These are phyloP conservation scores for Trissolcus basalis DNA, from an alignment of 1,140 invertebrate genomes.

Conservation along the genomic window DNA sequence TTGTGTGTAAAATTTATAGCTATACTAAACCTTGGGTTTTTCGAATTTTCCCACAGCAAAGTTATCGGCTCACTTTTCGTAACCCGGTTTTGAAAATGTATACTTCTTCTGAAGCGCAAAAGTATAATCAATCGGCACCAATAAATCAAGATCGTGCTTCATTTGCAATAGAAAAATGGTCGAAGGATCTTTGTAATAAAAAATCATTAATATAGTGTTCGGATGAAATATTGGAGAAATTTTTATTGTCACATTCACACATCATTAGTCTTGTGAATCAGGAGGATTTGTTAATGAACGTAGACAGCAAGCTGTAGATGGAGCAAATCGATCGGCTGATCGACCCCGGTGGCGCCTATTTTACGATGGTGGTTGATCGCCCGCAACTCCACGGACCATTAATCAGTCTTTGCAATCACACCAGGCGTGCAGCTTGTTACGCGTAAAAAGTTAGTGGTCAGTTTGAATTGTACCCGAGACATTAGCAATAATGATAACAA, in stretches of 20 bases:
- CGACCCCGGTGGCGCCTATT: slow-evolving; percentile 28
- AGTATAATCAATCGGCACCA: too few species aligned
- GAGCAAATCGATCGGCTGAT: slow-evolving; percentile 23
- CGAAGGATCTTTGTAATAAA: too few species aligned
- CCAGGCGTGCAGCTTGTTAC: slow-evolving; percentile 10
- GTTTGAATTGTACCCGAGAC: slow-evolving; percentile 21
- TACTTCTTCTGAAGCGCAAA: too few species aligned
- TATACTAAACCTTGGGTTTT: neutral
- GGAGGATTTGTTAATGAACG: slow-evolving; percentile 11
- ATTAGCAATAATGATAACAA: slow-evolving; percentile 46
- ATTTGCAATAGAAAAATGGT: too few species aligned
- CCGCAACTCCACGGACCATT: slow-evolving; percentile 27
- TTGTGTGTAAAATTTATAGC: too few species aligned
- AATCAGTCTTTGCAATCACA: slow-evolving; percentile 33
- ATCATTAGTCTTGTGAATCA: neutral
- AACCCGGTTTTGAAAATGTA: neutral
- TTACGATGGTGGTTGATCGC: slow-evolving; percentile 26
- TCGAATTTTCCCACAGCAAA: neutral
- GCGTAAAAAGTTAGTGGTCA: slow-evolving; percentile 25
- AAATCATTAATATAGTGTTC: too few species aligned
- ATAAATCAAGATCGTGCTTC: too few species aligned
- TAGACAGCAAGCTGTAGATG: slow-evolving; percentile 6
- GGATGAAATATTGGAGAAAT: too few species aligned
- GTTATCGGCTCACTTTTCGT: slow-evolving; percentile 1
- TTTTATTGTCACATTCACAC: neutral